These are phyloP conservation scores for Oligia strigilis DNA, from an alignment of 2,888 invertebrate species.

Conservation along the genomic window DNA sequence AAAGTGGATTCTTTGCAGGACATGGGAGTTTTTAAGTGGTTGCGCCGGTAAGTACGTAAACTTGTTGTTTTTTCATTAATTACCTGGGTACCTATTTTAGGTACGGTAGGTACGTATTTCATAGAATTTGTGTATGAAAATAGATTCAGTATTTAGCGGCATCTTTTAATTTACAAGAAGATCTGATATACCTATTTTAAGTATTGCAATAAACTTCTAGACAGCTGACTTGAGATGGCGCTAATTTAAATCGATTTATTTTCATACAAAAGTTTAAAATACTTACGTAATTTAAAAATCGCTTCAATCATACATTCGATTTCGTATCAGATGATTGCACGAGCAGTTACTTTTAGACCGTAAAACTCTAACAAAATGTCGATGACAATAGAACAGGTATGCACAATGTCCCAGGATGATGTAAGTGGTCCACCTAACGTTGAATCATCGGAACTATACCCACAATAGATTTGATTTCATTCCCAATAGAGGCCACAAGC, in stretches of 20 bases:
- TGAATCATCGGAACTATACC: conserved; percentile 75
- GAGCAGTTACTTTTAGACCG: conserved; percentile 39
- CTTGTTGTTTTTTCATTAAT: conserved; percentile 9
- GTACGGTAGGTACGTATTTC: not conserved
- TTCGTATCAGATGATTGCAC: conserved; percentile 25
- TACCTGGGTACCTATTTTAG: not conserved
- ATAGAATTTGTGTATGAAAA: not conserved
- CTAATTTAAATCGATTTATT: not conserved
- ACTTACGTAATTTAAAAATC: not conserved
- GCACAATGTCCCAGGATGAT: conserved; percentile 72
- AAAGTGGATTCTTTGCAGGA: conserved; percentile 84
- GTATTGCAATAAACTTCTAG: not conserved
- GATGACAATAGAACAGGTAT: conserved; percentile 68
- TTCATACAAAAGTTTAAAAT: not conserved
- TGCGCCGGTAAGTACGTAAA: conserved; percentile 85
- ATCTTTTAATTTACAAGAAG: no score
- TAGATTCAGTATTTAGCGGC: not conserved
- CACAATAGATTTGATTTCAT: conserved; percentile 75
- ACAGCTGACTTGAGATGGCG: conserved; percentile 9
- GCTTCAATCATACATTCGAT: not conserved
- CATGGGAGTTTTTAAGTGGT: conserved; percentile 89
- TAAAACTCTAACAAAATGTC: conserved; percentile 55
- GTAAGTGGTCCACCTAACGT: conserved; percentile 76
- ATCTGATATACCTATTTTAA: not conserved
- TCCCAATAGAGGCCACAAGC: conserved; percentile 73